A percentile compares a stretch with the other conserved stretches of the same genome.
Conservation (phyloP, 2,113 vertebrate species). For the Hypomesus transpacificus region DNA sequence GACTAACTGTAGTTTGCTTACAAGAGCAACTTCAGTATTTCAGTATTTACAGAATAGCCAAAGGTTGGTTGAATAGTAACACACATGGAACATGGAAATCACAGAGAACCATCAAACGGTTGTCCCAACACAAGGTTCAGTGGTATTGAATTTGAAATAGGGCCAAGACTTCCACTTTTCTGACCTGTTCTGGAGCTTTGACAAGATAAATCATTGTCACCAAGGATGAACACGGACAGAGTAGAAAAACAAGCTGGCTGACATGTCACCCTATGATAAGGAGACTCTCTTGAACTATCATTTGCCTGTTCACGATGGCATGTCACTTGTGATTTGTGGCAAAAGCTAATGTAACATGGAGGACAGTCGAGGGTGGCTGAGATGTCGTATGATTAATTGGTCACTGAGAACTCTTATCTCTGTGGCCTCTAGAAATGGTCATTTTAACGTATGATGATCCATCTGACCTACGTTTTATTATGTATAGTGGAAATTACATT, state of each 20-base stretch:
- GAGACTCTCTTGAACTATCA: slow-evolving; percentile 28
- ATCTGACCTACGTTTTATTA: background rate
- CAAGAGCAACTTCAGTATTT: slow-evolving; percentile 1
- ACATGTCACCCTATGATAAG: slow-evolving; percentile 32
- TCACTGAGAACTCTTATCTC: background rate
- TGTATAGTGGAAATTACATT: background rate
- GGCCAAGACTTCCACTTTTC: background rate
- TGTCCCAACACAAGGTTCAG: background rate
- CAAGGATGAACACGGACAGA: slow-evolving; percentile 43
- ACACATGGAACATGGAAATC: slow-evolving; percentile 18
- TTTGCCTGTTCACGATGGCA: slow-evolving; percentile 12
- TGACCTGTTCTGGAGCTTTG: slow-evolving; percentile 12
- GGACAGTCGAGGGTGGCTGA: background rate
- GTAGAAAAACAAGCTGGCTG: slow-evolving; percentile 23
- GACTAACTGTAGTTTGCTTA: no score
- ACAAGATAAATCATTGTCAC: slow-evolving; percentile 44
- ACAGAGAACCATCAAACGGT: background rate
- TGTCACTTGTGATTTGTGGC: slow-evolving; percentile 6
- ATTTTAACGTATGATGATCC: background rate
- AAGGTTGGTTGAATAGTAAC: slow-evolving; percentile 33
- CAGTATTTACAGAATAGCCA: background rate
- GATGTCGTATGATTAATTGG: background rate
- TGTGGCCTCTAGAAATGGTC: no score
- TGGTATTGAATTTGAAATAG: background rate
- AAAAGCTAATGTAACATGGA: background rate